Base-by-base conservation (phyloP, 1,140 invertebrate genomes). In the Drosophila watanabei region DNA sequence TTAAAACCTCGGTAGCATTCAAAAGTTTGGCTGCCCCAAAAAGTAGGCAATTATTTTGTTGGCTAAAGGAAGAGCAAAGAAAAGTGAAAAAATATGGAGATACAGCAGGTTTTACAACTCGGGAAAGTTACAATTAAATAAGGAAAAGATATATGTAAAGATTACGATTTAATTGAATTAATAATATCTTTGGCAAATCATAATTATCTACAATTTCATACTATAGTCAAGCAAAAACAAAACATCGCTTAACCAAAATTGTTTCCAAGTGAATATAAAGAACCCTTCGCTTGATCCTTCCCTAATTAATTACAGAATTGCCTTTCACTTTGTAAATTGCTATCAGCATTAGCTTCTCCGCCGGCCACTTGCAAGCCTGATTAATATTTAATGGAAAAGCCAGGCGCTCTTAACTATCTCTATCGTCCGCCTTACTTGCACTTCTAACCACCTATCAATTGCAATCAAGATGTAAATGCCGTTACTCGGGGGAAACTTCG, bases 381-480 rank as follows among this genome's bases (percentile, higher is more conserved):
- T 75, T 75, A 75, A 75, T 75, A 61, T 73, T 75, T 73, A 73
- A 73, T 73, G 68, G 30, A 73, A 41, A 60, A n/a, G 52, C 68
- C 66, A 54, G 48, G 63, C 37, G 6, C 63, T 69, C 35, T 71
- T 71, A 69, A 71, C 68, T 71, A 49, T 72, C 51, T 59, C 35
- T 59, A 28, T 58, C 35, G 24, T 49, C 43, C 16, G 37, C 37
- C 58, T 35, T 35, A 39, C 51, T 57, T 61, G 39, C 45, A 51
- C 64, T 35, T n/a, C 73, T 61, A 28, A 76, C 73, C 71, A 65
- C 52, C 75, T 78, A 78, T 78, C 75, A 78, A 78, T 78, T 78
- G 75, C 75, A 78, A 78, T 78, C 75, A 78, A 73, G 63, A 78
- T 78, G 75, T 78, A 78, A 78, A 78, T 78, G 75, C 64, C 46